Base-by-base conservation (phyloP, 2,113 vertebrate genomes). In the Octodon degus region DNA sequence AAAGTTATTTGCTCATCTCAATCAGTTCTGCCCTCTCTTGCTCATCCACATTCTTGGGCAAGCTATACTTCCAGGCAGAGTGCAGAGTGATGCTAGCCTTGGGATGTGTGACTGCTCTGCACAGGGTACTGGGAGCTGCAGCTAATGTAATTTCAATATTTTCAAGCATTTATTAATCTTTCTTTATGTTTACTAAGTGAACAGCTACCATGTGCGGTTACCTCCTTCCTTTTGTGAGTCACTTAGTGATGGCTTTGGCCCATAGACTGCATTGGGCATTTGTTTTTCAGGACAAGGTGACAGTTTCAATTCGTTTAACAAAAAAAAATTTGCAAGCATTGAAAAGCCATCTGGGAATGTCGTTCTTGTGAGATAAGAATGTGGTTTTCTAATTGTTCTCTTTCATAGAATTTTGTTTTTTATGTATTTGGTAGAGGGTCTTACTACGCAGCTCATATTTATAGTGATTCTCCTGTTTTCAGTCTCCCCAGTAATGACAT, bases 261-360 rank as follows among this genome's bases (percentile, higher is more conserved):
- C 63, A 47, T 58, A 24, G 1, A 85, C 50, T 25, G 81, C 79
- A 85, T 2, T 34, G 19, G 47, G 22, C 80, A 89, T 91, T 90
- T 94, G 32, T 82, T 96, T 95, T 87, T 87, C 90, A 86, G 34
- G 62, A 95, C 81, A 95, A 92, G 43, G n/a, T 89, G 76, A 95
- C 47, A 85, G 88, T 37, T 92, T 86, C n/a, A 40, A n/a, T 92
- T 97, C 53, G 68, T 68, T 94, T 90, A 95, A 96, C 58, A 93
- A 97, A n/a, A 68, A 95, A 70, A 53, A 34, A 62, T 93, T 95
- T 92, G 34, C 4, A 96, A 43, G 47, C 58, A 94, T 13, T 82
- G 81, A 91, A 89, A 90, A 96, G 37, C 32, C 70, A 83, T 85
- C 77, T 89, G 77, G 88, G 34, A 92, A 92, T 83, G 65, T 47